A percentile compares a stretch with the other conserved stretches of the same genome.
These are phyloP conservation scores for Listronotus oregonensis DNA, from an alignment of 1,140 invertebrate genomes.

Conservation along the genomic window DNA sequence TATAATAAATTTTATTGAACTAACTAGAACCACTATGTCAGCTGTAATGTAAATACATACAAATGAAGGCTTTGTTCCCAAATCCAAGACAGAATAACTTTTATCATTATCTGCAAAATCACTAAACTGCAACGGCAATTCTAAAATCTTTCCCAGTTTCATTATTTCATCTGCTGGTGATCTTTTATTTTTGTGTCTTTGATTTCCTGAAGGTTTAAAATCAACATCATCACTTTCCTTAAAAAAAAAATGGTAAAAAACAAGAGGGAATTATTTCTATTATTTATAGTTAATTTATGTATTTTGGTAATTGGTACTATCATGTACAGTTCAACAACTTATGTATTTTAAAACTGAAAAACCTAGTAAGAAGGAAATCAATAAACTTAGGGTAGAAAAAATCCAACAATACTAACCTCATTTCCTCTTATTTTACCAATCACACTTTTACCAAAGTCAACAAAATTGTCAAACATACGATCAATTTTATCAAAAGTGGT, in stretches of 20 bases:
- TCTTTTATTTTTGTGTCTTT: constrained; percentile 23
- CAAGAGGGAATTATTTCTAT: no score
- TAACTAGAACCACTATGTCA: no score
- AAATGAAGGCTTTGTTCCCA: constrained; percentile 38
- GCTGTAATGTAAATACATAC: constrained; percentile 17
- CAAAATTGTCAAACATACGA: constrained; percentile 36
- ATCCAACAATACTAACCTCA: background rate
- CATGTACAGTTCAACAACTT: no score
- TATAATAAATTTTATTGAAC: no score
- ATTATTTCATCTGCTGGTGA: constrained; percentile 38
- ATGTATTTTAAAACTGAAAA: no score
- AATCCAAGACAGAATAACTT: constrained; percentile 35
- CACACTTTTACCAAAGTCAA: constrained; percentile 33
- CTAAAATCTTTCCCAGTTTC: constrained; percentile 37
- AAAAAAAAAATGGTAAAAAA: no score
- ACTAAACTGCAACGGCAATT: constrained; percentile 36
- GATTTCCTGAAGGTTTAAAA: constrained; percentile 10
- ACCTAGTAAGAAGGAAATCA: no score
- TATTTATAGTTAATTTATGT: no score
- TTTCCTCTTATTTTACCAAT: constrained; percentile 16
- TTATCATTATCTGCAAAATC: constrained; percentile 37
- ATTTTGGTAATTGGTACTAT: no score
- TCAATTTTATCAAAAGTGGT: constrained; percentile 41
- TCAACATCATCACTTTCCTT: background rate
- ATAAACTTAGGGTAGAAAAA: no score